Percentiles rank a stretch among this genome's conserved stretches.
Evolutionary conservation across 2,113 vertebrate species (phyloP).

Genomic region (Osmerus eperlanus): DNA sequence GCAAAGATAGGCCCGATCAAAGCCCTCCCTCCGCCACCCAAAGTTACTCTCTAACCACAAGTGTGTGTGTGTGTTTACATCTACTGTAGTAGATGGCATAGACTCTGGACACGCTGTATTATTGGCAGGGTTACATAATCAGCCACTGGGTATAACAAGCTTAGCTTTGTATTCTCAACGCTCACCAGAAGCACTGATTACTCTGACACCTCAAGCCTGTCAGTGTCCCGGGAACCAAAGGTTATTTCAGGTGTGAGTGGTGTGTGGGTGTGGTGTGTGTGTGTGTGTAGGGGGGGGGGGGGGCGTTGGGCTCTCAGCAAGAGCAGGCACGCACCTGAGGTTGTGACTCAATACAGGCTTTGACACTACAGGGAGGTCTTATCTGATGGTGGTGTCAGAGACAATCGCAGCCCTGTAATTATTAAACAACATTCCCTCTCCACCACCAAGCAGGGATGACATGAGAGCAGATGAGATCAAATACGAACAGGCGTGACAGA

Average conservation of each 20-base stretch:
- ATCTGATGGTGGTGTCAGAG: conserved; percentile 18
- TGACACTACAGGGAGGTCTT: conserved; percentile 15
- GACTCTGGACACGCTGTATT: conserved; percentile 27
- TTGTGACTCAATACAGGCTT: conserved; percentile 39
- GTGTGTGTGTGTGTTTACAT: conserved; percentile 4
- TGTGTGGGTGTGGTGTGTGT: no score
- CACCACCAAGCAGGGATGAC: not conserved
- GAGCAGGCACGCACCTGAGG: conserved; percentile 29
- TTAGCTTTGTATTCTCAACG: conserved; percentile 45
- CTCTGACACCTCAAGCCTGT: conserved; percentile 28
- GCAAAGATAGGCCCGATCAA: no score
- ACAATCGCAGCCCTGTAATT: conserved; percentile 11
- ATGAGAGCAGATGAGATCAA: not conserved
- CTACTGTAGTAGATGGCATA: conserved; percentile 8
- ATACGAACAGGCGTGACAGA: not conserved
- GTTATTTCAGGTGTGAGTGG: conserved; percentile 43
- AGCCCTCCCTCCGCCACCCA: no score
- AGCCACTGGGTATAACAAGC: conserved; percentile 37
- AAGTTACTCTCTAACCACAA: no score
- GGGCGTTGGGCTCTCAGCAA: not conserved
- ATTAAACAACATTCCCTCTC: not conserved
- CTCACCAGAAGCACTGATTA: conserved; percentile 41
- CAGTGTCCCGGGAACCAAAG: conserved; percentile 4
- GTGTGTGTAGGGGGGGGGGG: no score
- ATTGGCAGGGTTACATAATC: conserved; percentile 39